Conservation (phyloP, 2,113 vertebrate genomes). For the Gasterosteus aculeatus region DNA sequence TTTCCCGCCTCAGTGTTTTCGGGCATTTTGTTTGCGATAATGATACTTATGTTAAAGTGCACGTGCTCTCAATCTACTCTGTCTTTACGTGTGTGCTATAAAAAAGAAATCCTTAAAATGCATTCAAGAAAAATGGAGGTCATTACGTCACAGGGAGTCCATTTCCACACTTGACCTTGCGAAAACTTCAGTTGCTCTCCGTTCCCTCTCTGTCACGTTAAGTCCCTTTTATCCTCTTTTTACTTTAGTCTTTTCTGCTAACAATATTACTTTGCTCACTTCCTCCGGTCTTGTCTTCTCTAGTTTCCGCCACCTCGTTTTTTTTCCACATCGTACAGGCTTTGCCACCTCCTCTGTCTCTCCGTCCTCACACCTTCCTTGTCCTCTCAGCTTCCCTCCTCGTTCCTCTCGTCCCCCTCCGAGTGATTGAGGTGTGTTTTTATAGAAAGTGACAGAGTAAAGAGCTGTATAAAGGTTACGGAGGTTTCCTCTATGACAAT, state of each 20-base stretch:
- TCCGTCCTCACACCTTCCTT: constrained; percentile 1
- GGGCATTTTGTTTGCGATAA: neutral
- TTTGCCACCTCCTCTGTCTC: neutral
- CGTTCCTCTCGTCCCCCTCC: constrained; percentile 19
- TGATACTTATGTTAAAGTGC: too few relatives aligned
- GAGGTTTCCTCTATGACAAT: constrained; percentile 72
- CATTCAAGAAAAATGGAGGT: neutral
- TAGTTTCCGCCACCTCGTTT: too few relatives aligned
- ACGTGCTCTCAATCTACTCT: neutral
- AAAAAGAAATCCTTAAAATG: too few relatives aligned
- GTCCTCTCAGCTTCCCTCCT: constrained; percentile 5
- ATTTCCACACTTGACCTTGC: constrained; percentile 53
- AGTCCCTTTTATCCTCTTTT: neutral
- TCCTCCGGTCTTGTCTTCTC: neutral
- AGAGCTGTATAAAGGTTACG: constrained; percentile 79
- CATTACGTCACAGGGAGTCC: neutral
- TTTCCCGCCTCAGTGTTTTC: neutral
- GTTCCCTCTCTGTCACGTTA: neutral
- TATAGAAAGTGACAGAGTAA: constrained; percentile 76
- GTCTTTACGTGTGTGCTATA: neutral
- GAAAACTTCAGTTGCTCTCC: neutral
- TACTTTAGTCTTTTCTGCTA: neutral
- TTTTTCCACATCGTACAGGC: neutral
- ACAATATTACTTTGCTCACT: neutral
- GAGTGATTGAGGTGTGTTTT: constrained; percentile 74